These are phyloP conservation scores for Euzophera pinguis DNA, from an alignment of 2,888 invertebrate species.

Conservation along the genomic window DNA sequence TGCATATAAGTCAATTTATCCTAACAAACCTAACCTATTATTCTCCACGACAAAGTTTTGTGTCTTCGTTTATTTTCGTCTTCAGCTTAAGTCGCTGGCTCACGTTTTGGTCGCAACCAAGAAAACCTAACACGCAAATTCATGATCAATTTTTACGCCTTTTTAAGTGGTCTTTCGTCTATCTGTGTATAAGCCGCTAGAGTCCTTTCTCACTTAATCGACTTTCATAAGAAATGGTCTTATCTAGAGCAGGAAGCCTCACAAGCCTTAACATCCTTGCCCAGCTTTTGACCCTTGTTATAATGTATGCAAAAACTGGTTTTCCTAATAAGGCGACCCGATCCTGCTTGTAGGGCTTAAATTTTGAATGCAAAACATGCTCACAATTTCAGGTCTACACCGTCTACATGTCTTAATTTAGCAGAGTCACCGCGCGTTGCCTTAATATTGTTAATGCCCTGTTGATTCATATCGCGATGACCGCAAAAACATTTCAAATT, in stretches of 20 bases:
- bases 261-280: neutral
- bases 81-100: too few relatives aligned
- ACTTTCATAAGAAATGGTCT: neutral
- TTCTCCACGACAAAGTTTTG: too few relatives aligned
- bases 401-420: neutral
- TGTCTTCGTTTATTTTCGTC: too few relatives aligned
- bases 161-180: too few relatives aligned
- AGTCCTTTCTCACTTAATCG: too few relatives aligned
- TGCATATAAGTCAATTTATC: too few relatives aligned
- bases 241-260: neutral
- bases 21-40: too few relatives aligned
- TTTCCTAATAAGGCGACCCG: neutral
- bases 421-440: neutral
- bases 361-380: neutral
- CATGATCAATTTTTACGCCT: too few relatives aligned
- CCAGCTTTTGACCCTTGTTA: neutral
- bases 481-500: too few relatives aligned
- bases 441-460: neutral
- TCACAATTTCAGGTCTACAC: neutral
- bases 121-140: too few relatives aligned
- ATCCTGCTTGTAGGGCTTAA: neutral
- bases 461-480: neutral
- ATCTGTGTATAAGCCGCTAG: too few relatives aligned
- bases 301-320: constrained; percentile 4
- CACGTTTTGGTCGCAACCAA: too few relatives aligned